Conservation (phyloP, 2,888 invertebrate genomes). For the Acrocera orbiculus region DNA sequence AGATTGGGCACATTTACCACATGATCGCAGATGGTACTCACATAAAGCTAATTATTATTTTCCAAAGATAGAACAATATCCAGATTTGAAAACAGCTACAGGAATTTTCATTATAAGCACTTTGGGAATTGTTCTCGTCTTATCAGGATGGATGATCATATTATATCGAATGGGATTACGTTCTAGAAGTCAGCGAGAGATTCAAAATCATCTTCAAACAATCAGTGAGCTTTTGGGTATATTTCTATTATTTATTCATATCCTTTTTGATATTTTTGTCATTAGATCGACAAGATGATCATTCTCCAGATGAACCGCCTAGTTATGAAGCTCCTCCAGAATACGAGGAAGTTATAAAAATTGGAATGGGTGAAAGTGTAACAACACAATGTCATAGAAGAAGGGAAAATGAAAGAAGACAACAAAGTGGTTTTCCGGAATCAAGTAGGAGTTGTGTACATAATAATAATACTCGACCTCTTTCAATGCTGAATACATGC, state of each 20-base stretch:
- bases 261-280: constrained; percentile 17
- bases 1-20: constrained; percentile 37
- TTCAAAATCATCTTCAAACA: constrained; percentile 48
- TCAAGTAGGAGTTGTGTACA: too few relatives aligned
- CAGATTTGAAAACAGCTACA: constrained; percentile 46
- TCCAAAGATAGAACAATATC: constrained; percentile 46
- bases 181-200: constrained; percentile 41
- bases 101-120: constrained; percentile 45
- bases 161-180: constrained; percentile 44
- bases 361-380: constrained; percentile 33
- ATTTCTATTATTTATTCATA: constrained; percentile 12
- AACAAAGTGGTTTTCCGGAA: too few relatives aligned
- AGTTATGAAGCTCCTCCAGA: constrained; percentile 54
- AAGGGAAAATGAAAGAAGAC: constrained; percentile 14
- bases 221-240: constrained; percentile 49
- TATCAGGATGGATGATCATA: constrained; percentile 43
- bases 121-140: constrained; percentile 41
- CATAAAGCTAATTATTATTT: constrained; percentile 55
- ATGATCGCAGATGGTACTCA: constrained; percentile 42
- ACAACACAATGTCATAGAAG: constrained; percentile 9
- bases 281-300: constrained; percentile 32
- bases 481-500: too few relatives aligned
- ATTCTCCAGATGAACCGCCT: constrained; percentile 38
- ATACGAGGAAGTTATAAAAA: constrained; percentile 48
- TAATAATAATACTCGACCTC: too few relatives aligned